A percentile compares a stretch with the other conserved stretches of the same genome.
Conservation (phyloP, 1,140 invertebrate species). For the Uloborus diversus region DNA sequence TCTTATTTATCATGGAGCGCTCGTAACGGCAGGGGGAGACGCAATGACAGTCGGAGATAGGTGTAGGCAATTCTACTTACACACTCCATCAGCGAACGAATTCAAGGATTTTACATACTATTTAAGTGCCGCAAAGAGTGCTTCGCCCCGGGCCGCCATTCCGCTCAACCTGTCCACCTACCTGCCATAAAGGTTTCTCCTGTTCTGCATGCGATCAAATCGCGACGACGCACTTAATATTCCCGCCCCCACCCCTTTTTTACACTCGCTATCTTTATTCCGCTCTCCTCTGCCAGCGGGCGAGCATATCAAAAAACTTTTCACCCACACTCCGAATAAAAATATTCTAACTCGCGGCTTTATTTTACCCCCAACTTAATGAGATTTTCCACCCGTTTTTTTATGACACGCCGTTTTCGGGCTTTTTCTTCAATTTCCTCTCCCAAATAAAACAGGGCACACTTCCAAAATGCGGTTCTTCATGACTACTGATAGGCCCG, state of each 20-base stretch:
- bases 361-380: conserved; percentile 40
- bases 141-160: not conserved
- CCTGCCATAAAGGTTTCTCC: conserved; percentile 1
- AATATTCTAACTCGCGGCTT: conserved; percentile 37
- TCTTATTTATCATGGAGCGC: conserved; percentile 57
- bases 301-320: conserved; percentile 38
- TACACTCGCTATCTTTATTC: conserved; percentile 1
- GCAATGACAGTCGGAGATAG: conserved; percentile 52
- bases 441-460: too few species aligned
- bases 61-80: conserved; percentile 32
- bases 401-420: conserved; percentile 12
- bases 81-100: conserved; percentile 1
- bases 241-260: not conserved
- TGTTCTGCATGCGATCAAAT: not conserved
- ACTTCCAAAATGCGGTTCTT: too few species aligned
- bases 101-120: conserved; percentile 45
- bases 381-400: conserved; percentile 15
- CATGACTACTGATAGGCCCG: too few species aligned
- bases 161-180: not conserved
- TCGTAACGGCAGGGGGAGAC: conserved; percentile 16
- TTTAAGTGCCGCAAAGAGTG: conserved; percentile 23
- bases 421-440: conserved; percentile 24
- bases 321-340: not conserved
- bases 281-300: too few species aligned
- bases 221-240: not conserved